Percentiles rank a stretch among this genome's conserved stretches.
phyloP scores from a whole-genome alignment of 2,113 vertebrate genomes.

The Mus musculus region DNA sequence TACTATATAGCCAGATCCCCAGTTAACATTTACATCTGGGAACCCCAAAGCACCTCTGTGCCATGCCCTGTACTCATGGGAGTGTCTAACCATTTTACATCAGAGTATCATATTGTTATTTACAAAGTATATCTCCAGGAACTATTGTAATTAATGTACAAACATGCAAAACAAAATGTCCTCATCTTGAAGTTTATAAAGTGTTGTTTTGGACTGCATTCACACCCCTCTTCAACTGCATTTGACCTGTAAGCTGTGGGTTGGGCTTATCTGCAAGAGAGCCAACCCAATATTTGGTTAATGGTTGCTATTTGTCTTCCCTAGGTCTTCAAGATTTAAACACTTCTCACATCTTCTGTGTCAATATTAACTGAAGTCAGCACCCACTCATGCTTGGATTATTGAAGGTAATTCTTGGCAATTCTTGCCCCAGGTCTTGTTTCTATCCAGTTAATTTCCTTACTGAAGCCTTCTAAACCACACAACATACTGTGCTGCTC shows the following conservation, averaged over 20 bases:
- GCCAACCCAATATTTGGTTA: no score
- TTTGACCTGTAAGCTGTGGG: not conserved
- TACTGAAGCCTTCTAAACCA: not conserved
- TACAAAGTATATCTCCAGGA: not conserved
- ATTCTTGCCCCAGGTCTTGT: not conserved
- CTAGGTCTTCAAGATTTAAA: not conserved
- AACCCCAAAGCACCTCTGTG: no score
- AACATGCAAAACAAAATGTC: not conserved
- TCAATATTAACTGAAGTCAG: not conserved
- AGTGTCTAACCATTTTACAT: not conserved
- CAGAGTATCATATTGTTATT: not conserved
- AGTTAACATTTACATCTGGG: not conserved
- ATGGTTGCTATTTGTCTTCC: not conserved
- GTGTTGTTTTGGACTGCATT: not conserved
- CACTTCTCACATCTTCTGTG: not conserved
- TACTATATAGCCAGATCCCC: not conserved
- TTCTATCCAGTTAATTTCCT: not conserved
- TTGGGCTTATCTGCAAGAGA: not conserved
- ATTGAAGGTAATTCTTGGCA: no score
- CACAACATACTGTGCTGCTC: fast-evolving
- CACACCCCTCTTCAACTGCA: not conserved
- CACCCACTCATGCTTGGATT: not conserved
- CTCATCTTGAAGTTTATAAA: not conserved
- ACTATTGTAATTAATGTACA: not conserved
- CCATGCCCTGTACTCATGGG: not conserved